A percentile compares a stretch with the other conserved stretches of the same genome.
Evolutionary conservation across 1,140 invertebrate genomes (phyloP).

Genomic region (Aphidius ervi): DNA sequence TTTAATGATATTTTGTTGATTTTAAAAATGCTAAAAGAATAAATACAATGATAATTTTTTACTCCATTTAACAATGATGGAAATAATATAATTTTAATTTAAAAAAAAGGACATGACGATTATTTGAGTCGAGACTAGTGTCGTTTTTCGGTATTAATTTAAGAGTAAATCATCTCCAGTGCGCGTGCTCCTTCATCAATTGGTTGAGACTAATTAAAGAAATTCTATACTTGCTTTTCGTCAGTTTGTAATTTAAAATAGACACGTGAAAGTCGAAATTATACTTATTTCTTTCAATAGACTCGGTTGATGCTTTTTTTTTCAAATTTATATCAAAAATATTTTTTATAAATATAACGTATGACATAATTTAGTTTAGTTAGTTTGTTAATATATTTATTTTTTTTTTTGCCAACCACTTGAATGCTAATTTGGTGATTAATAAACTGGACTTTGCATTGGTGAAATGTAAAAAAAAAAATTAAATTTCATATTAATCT

Average conservation of each 20-base stretch:
- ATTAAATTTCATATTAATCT: not conserved
- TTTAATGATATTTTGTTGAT: too few relatives aligned
- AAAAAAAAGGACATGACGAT: not conserved
- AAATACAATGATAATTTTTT: too few relatives aligned
- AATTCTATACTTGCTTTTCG: conserved; percentile 44
- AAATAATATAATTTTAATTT: not conserved
- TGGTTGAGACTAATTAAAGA: conserved; percentile 50
- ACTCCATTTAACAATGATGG: not conserved
- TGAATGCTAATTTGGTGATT: too few relatives aligned
- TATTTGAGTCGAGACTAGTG: not conserved
- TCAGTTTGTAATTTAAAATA: conserved; percentile 51
- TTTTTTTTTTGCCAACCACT: too few relatives aligned
- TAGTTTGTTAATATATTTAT: too few relatives aligned
- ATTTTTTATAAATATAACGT: too few relatives aligned
- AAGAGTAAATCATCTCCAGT: conserved; percentile 14
- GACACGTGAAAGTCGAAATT: conserved; percentile 45
- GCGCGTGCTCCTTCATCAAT: conserved; percentile 33
- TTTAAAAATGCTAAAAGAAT: too few relatives aligned
- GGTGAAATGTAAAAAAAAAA: not conserved
- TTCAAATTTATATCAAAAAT: not conserved
- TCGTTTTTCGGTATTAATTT: not conserved
- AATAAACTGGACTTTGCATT: too few relatives aligned
- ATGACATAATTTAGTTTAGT: too few relatives aligned
- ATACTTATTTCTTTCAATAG: conserved; percentile 21
- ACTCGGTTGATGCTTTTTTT: conserved; percentile 3